Conservation (phyloP, 2,113 vertebrate genomes). For the Aldabrachelys gigantea region DNA sequence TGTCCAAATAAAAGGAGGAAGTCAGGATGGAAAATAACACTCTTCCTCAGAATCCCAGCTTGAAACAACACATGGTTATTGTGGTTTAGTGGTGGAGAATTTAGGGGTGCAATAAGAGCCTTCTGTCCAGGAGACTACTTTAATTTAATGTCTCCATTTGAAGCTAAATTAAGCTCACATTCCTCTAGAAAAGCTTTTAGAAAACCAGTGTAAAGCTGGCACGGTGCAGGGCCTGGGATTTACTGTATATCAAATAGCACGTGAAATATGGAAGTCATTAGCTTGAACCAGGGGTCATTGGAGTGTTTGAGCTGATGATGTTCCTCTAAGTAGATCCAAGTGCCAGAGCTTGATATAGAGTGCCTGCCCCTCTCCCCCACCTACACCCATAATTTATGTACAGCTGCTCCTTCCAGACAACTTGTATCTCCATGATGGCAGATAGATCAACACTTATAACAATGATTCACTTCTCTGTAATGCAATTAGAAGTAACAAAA, state of each 20-base stretch:
- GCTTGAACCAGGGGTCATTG: not conserved
- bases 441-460: not conserved
- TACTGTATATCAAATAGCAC: not conserved
- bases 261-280: not conserved
- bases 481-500: not conserved
- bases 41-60: not conserved
- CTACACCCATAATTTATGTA: not conserved
- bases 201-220: not conserved
- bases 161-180: not conserved
- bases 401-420: not conserved
- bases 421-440: not conserved
- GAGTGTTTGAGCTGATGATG: not conserved
- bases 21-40: not conserved
- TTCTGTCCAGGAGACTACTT: not conserved
- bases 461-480: not conserved
- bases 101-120: no score
- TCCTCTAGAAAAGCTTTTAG: not conserved
- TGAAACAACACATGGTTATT: not conserved
- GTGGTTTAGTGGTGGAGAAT: not conserved
- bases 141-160: not conserved
- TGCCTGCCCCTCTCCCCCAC: not conserved
- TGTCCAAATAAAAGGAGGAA: not conserved
- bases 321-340: not conserved
- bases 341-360: not conserved
- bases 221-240: not conserved